phyloP scores from a whole-genome alignment of 53 echinoderm and acorn worm species.

The Mesocentrotus franciscanus region DNA sequence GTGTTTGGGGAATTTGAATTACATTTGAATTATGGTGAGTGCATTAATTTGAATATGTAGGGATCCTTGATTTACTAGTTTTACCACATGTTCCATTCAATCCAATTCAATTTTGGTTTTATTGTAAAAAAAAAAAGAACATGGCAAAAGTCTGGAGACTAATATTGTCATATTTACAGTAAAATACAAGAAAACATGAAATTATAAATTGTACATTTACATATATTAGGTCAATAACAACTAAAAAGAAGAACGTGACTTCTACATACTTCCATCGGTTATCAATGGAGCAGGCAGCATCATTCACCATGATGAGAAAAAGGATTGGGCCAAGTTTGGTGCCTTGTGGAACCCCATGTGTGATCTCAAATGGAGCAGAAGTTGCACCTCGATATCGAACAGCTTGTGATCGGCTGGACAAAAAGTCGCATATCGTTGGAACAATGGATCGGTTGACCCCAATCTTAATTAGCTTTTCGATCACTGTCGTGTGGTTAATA shows the following conservation, averaged over 20 bases:
- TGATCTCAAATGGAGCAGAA: slow-evolving; percentile 6
- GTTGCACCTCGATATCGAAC: slow-evolving; percentile 44
- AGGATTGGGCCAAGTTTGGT: slow-evolving; percentile 71
- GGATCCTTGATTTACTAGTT: too few relatives aligned
- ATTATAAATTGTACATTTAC: too few relatives aligned
- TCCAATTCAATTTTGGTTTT: too few relatives aligned
- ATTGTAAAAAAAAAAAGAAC: too few relatives aligned
- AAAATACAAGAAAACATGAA: too few relatives aligned
- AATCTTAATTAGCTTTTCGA: slow-evolving; percentile 51
- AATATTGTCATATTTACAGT: too few relatives aligned
- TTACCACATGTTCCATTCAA: too few relatives aligned
- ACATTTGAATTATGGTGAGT: too few relatives aligned
- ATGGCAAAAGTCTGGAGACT: too few relatives aligned
- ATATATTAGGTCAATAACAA: too few relatives aligned
- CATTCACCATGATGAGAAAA: slow-evolving; percentile 66
- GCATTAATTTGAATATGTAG: too few relatives aligned
- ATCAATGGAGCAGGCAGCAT: slow-evolving; percentile 42
- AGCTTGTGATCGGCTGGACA: slow-evolving; percentile 48
- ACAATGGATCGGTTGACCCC: slow-evolving; percentile 56
- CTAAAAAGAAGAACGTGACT: neutral
- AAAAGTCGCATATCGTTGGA: slow-evolving; percentile 67
- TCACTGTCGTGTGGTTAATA: slow-evolving; percentile 53
- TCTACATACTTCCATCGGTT: slow-evolving; percentile 69
- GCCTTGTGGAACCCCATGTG: slow-evolving; percentile 70
- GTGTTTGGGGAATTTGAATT: too few relatives aligned